Evolutionary conservation across 2,888 invertebrate genomes (phyloP).

Genomic region (Gandaritis pyraliata): DNA sequence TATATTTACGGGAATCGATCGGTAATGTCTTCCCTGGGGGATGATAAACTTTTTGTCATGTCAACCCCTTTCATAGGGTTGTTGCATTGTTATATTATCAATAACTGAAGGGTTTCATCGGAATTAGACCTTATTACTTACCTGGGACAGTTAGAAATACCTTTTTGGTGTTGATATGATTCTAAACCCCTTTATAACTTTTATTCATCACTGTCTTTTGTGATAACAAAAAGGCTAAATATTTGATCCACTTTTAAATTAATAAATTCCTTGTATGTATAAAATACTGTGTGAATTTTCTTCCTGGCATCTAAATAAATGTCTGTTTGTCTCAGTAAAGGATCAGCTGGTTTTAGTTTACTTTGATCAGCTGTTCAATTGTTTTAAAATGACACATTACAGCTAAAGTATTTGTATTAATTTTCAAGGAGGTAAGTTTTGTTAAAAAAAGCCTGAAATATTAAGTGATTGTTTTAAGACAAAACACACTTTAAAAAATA

Average conservation of each 20-base stretch:
- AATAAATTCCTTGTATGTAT: background rate
- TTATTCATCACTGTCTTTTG: slow-evolving; percentile 9
- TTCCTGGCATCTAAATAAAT: too few species aligned
- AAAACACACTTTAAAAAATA: too few species aligned
- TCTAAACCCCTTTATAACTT: slow-evolving; percentile 8
- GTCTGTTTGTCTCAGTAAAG: too few species aligned
- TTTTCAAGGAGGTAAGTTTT: too few species aligned
- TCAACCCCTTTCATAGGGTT: slow-evolving; percentile 30
- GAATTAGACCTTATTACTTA: slow-evolving; percentile 25
- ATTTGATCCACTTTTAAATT: slow-evolving; percentile 8
- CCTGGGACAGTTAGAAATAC: slow-evolving; percentile 23
- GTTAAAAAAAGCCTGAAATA: too few species aligned
- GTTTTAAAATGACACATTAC: background rate
- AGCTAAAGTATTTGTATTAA: too few species aligned
- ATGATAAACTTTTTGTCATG: slow-evolving; percentile 36
- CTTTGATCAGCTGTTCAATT: background rate
- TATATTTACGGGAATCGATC: slow-evolving; percentile 41
- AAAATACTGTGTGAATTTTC: slow-evolving; percentile 3
- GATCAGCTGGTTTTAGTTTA: background rate
- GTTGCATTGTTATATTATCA: slow-evolving; percentile 35
- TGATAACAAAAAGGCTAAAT: background rate
- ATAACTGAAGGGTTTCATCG: slow-evolving; percentile 13
- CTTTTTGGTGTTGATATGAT: slow-evolving; percentile 18
- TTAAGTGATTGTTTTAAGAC: too few species aligned
- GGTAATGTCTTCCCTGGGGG: slow-evolving; percentile 36